Base-by-base conservation (phyloP, 1,140 invertebrate genomes). In the Zaprionus ghesquierei region DNA sequence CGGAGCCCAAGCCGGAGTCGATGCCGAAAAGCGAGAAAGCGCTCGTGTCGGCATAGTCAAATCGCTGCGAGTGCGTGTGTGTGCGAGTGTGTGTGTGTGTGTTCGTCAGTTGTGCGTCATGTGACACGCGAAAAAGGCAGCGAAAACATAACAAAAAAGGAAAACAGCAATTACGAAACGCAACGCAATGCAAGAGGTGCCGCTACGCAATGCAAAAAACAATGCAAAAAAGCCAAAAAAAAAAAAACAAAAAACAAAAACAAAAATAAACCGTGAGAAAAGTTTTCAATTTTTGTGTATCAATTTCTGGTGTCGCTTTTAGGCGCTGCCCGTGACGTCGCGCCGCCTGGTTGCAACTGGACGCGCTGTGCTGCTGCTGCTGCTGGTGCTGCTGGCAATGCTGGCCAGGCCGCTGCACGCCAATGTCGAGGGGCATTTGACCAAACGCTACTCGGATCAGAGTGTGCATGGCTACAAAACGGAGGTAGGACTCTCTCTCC, bases 381-480 rank as follows among this genome's bases (percentile, higher is more conserved):
- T 78, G 31, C 56, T 91, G 18, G 50, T 79, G 25, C 15, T 80
- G 33, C 29, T 70, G 2, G 9, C 71, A 62, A 51, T 66, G 3
- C 15, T 90, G 51, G 41, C 73, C 10, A 13, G 46, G 15, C 60
- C 92, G 9, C 27, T 72, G 60, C 68, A 75, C 1, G 95, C 95
- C 85, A 95, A 55, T 23, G 72, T 68, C 31, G 71, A 77, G 41
- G 69, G 64, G 8, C 92, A 74, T 60, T 92, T 95, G 41, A 93
- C 92, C 5, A 95, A 95, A 91, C 93, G 95, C 87, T 95, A 95
- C 89, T 96, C 95, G 13, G 96, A 97, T 90, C 95, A 95, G 86
- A 96, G 96, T 46, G 94, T 97, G 6, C 94, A 94, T 81, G 95
- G 95, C 89, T 97, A 97, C 90, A 93, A 96, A 72, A 96, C 96